Base-by-base conservation (phyloP, 35 echinoderm and acorn worm genomes). In the Stichopus chloronotus region DNA sequence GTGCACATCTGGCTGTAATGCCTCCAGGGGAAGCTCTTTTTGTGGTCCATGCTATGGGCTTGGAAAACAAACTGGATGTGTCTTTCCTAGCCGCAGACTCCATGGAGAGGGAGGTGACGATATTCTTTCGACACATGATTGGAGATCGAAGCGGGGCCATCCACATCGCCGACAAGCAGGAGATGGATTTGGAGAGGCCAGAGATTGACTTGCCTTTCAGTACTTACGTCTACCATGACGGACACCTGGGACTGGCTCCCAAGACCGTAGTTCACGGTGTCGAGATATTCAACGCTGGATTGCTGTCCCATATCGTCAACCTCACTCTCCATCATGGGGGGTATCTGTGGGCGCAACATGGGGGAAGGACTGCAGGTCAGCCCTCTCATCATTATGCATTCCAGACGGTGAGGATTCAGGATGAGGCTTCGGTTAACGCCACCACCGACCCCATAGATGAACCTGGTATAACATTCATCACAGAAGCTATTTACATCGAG, bases 201-300 rank as follows among this genome's bases (percentile, higher is more conserved):
- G 94, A 98, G 85, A 98, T 98, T 78, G 96, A 98, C 79, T 76
- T 98, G 8, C 96, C 96, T 59, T 98, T 98, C 82, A 98, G 87
- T 78, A 94, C 93, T 16, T 90, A 98, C 59, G 94, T 98, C 56
- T 98, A 98, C 63, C 74, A 92, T 86, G 96, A 91, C 72, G 96
- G 94, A 12, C 96, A 98, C 78, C 78, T 98, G 20, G 96, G 96
- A 14, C 84, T 98, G 76, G 96, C 96, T 9, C 94, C 94, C 17
- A 92, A 59, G 52, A 98, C 96, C 52, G 94, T 98, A 19, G 94
- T 95, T 58, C 96, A 98, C 83, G 96, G 88, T 94, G 94, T 98
- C 13, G 94, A 98, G 22, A 95, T 98, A 52, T 92, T 94, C 92
- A 95, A 87, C 68, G 91, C 96, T 90, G 96, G 96, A 4, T 6